Evolutionary conservation across 2,113 vertebrate species (phyloP), one percentile per base, ranked within the genome.

Genomic region (Entelurus aequoreus): DNA sequence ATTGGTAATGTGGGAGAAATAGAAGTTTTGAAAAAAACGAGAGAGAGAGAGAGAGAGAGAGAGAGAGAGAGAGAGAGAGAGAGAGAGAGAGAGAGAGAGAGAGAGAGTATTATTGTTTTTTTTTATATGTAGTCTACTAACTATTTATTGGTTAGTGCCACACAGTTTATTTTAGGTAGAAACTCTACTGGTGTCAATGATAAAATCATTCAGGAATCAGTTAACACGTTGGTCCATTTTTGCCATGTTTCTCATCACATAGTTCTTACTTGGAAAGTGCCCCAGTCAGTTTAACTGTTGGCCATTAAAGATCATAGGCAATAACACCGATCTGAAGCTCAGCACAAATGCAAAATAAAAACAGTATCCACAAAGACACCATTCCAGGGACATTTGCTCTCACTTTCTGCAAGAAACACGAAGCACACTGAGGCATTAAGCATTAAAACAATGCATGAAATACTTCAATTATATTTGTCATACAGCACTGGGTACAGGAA

Each of bases 391-490:
- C 13, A 19, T 37, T 55, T 38, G n/a, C 40, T 10, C 10, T n/a
- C 42, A 47, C 50, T 53, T 48, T 53, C 49, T 48, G 40, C 66
- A 19, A 42, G 44, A 57, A 21, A 52, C 56, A 60, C 51, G 9
- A 28, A 69, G 62, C 36, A 40, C 38, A 38, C 48, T 49, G 54
- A 66, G 38, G 48, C 64, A 56, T 9, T 11, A 44, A 42, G 40
- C 40, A 21, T 46, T 5, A 8, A 38, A 48, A 36, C 40, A 56
- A 65, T 59, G 51, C 14, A n/a, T 15, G 44, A 56, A 71, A 55
- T 55, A 19, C 48, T 69, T 60, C 46, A 57, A 62, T 63, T 61
- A 57, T 44, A 57, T 21, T 68, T 69, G 50, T 60, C 10, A 5
- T 19, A 60, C 47, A n/a, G 48, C 28, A 59, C 15, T 52, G 35